phyloP scores from a whole-genome alignment of 2,888 invertebrate species.

The Callyntrura guangdongensis region DNA sequence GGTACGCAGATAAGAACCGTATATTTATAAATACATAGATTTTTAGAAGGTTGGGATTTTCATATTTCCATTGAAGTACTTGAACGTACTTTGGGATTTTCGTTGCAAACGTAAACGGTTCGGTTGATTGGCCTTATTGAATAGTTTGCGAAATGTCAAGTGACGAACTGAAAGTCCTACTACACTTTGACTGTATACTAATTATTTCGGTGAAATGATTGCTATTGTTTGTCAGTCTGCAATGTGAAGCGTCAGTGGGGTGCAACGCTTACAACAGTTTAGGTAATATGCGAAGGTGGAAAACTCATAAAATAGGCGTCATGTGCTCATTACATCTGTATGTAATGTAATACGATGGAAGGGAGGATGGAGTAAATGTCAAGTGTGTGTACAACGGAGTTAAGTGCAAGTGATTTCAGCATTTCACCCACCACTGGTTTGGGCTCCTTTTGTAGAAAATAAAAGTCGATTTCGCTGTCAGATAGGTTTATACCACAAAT shows the following conservation, averaged over 20 bases:
- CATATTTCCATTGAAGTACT: not conserved
- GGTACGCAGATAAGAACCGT: too few relatives aligned
- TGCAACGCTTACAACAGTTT: not conserved
- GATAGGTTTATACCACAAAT: too few relatives aligned
- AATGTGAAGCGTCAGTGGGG: not conserved
- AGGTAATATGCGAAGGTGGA: not conserved
- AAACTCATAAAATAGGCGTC: not conserved
- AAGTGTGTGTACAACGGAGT: not conserved
- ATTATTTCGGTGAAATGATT: not conserved
- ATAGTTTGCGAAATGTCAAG: constrained; percentile 36
- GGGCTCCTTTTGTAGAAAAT: too few relatives aligned
- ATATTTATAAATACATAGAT: too few relatives aligned
- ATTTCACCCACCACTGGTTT: not conserved
- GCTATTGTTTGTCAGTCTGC: not conserved
- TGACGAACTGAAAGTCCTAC: constrained; percentile 3
- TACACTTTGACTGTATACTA: not conserved
- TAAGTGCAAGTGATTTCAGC: not conserved
- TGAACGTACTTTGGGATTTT: not conserved
- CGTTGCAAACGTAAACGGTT: not conserved
- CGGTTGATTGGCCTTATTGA: constrained; percentile 56
- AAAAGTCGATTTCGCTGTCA: too few relatives aligned
- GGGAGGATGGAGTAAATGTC: not conserved
- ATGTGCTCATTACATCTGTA: not conserved
- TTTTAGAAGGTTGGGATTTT: not conserved
- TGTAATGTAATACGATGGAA: not conserved